These are phyloP conservation scores for Temnothorax ravouxi DNA, from an alignment of 2,888 invertebrate species.

Conservation along the genomic window DNA sequence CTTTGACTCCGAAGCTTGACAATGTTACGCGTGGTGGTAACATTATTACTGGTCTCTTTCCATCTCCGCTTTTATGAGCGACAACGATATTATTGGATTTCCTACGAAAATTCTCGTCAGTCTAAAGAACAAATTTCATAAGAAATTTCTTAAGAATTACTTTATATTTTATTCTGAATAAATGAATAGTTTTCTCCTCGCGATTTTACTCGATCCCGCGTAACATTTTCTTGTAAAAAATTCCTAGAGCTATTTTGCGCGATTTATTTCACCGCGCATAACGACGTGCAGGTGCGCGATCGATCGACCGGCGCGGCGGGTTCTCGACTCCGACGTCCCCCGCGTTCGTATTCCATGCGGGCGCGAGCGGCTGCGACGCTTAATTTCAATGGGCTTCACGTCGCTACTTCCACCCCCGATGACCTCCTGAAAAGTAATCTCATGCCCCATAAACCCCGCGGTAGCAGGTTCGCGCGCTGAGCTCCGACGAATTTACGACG, in stretches of 20 bases:
- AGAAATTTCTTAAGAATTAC: not conserved
- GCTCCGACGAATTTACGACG: conserved; percentile 73
- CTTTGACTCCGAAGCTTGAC: not conserved
- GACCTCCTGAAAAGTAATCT: conserved; percentile 79
- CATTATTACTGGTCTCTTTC: not conserved
- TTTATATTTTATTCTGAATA: not conserved
- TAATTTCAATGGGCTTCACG: conserved; percentile 61
- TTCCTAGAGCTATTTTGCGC: conserved; percentile 17
- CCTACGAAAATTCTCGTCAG: not conserved
- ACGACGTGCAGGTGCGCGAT: conserved; percentile 50
- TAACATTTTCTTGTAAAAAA: not conserved
- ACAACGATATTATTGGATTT: not conserved
- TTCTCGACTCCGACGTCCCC: conserved; percentile 18
- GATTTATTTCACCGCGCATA: conserved; percentile 37
- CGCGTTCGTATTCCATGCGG: conserved; percentile 49
- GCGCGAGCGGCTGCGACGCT: conserved; percentile 29
- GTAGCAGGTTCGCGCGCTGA: conserved; percentile 72
- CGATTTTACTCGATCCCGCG: not conserved
- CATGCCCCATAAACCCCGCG: conserved; percentile 79
- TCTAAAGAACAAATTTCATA: not conserved
- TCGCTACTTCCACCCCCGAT: conserved; percentile 57
- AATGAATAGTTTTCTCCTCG: not conserved
- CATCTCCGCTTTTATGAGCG: conserved; percentile 9
- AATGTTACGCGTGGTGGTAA: conserved; percentile 17
- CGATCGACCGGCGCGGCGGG: conserved; percentile 31